Base-by-base conservation (phyloP, 2,113 vertebrate species). In the Patagioenas fasciata region DNA sequence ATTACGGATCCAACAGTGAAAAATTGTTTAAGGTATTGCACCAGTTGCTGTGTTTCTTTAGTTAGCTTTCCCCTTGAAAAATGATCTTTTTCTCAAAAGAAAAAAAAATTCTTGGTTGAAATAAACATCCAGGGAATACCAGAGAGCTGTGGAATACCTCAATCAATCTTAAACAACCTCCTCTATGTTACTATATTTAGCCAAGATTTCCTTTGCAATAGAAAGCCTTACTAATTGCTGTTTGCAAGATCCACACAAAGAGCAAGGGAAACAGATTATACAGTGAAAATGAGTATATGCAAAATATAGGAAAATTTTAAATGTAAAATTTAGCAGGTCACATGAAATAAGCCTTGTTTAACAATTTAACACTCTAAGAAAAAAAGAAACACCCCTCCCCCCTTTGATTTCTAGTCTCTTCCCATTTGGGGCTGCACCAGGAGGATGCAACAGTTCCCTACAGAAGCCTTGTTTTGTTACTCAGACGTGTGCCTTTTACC, bases 51-150 rank as follows among this genome's bases (percentile, higher is more conserved):
- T 28, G 29, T 75, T 78, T 71, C 38, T 79, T 77, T 78, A 38
- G 58, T 72, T 57, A 80, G 58, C 23, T 84, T 89, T 92, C 62
- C 28, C 70, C 66, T 88, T 91, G 56, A 85, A 92, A 91, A 94
- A 84, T 1, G 0, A 25, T 38, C 17, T 20, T 80, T 87, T 92
- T 61, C 71, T 89, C 85, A 80, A 62, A 80, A 13, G 6, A 54
- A 36, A 42, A 56, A 71, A 87, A 26, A 50, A 15, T 7, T 51
- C 69, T 78, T 81, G 60, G 40, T 69, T 88, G 67, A 93, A 94
- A 89, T 77, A 94, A 89, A 93, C 42, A 89, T 69, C 84, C 58
- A 80, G 67, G 93, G 81, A 94, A 89, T 93, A 93, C 71, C 87
- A 93, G 62, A 85, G 70, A 80, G 62, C 47, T 85, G 74, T 67